These are phyloP conservation scores for Chromoteleia sp. DNA, from an alignment of 2,888 invertebrate genomes.

Conservation along the genomic window DNA sequence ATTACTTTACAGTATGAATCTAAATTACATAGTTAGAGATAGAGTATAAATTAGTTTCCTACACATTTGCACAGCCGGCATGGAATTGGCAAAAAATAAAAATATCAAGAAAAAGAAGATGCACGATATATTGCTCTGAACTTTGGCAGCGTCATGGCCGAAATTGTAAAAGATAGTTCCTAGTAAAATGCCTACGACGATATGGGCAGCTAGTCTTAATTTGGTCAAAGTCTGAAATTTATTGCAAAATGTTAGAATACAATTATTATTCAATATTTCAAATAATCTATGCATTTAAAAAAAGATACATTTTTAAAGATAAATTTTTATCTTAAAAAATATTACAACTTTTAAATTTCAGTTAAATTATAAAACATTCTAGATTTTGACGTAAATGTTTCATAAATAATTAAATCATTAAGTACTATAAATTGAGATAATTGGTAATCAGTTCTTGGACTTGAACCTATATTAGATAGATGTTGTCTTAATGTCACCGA, in stretches of 20 bases:
- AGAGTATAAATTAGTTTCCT: constrained; percentile 82
- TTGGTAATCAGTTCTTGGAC: constrained; percentile 6
- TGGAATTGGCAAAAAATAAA: constrained; percentile 87
- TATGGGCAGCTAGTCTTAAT: constrained; percentile 86
- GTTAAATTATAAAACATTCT: no score
- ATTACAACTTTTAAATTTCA: no score
- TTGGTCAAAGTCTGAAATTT: constrained; percentile 82
- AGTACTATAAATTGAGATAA: not conserved
- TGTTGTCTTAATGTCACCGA: constrained; percentile 10
- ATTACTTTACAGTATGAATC: not conserved
- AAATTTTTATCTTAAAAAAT: no score
- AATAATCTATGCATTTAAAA: no score
- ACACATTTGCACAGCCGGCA: constrained; percentile 88
- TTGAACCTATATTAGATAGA: constrained; percentile 16
- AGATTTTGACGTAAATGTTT: no score
- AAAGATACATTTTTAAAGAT: no score
- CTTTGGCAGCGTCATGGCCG: constrained; percentile 86
- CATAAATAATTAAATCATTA: not conserved
- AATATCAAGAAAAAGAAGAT: constrained; percentile 88
- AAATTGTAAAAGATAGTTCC: constrained; percentile 87
- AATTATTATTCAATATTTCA: no score
- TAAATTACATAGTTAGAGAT: not conserved
- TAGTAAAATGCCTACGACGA: constrained; percentile 86
- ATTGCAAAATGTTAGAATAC: no score
- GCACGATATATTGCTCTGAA: constrained; percentile 86